These are phyloP conservation scores for Dinomys branickii DNA, from an alignment of 2,113 vertebrate species.

Conservation along the genomic window DNA sequence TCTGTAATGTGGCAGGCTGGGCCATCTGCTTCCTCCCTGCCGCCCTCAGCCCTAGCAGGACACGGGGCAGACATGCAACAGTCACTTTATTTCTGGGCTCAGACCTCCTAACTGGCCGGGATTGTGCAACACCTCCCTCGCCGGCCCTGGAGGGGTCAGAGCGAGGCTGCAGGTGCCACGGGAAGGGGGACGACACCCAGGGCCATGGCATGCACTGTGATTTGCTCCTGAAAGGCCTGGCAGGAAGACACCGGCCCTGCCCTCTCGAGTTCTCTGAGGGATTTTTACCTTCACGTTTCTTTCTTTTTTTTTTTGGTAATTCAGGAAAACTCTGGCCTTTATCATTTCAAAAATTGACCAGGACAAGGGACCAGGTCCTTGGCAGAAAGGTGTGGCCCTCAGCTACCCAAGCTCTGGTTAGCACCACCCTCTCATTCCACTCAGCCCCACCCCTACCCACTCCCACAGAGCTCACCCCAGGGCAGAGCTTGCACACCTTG, in stretches of 20 bases:
- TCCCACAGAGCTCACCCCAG: neutral
- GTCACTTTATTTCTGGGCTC: slow-evolving; percentile 68
- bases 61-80: slow-evolving; percentile 28
- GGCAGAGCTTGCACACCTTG: fast-evolving
- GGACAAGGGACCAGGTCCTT: too few species aligned
- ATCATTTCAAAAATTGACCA: neutral
- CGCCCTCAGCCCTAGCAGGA: neutral
- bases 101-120: slow-evolving; percentile 50
- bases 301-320: neutral
- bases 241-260: neutral
- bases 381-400: neutral
- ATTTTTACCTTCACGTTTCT: neutral
- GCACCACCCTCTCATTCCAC: too few species aligned
- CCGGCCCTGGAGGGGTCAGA: neutral
- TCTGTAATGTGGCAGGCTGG: neutral
- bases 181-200: neutral
- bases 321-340: neutral
- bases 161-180: neutral
- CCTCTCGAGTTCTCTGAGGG: neutral
- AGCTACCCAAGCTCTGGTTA: neutral
- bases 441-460: fast-evolving
- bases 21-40: slow-evolving; percentile 73
- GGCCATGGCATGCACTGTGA: neutral
- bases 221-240: neutral
- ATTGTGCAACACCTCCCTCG: slow-evolving; percentile 28